Base-by-base conservation (phyloP, 2,888 invertebrate genomes). In the Bembecia ichneumoniformis region DNA sequence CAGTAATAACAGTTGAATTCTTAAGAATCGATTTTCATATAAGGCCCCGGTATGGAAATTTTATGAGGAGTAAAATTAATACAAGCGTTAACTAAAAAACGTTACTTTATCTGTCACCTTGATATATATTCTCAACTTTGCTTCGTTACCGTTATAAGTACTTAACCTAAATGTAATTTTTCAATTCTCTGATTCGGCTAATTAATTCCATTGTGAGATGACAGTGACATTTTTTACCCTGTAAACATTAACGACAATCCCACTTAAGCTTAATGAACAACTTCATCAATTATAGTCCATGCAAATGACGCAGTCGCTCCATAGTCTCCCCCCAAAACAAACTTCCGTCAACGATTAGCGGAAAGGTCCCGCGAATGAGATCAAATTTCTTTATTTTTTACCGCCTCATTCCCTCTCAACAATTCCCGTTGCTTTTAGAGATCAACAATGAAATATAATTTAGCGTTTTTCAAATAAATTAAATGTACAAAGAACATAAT, bases 221-320 rank as follows among this genome's bases (percentile, higher is more conserved):
- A 44, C 11, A 16, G 62, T 47, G 55, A 61, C 60, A 60, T 63
- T 73, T 72, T 73, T 69, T 66, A 63, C 60, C 60, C 62, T 57
- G 55, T 47, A 40, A 64, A 74, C 76, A 77, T 79, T 72, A 77
- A 66, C 72, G 73, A 71, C 71, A 77, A 80, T 77, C 66, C 69
- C 68, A 75, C 80, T 81, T 80, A 76, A 72, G 75, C 75, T 67
- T 77, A 81, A 81, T 79, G 80, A 77, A 81, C 78, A 76, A 75
- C 70, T 82, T 78, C 78, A 82, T 82, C 81, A 79, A 81, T 80
- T 76, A 74, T 57, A 59, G 58, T 59, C 66, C 74, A 73, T 52
- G 45, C 56, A 51, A 47, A 52, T 51, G 58, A 50, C 52, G 49
- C 49, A 55, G 44, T 49, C 52, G 50, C 49, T 49, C 48, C 35